Conservation (phyloP, 2,797 vertebrate species). For the Lithobates pipiens region DNA sequence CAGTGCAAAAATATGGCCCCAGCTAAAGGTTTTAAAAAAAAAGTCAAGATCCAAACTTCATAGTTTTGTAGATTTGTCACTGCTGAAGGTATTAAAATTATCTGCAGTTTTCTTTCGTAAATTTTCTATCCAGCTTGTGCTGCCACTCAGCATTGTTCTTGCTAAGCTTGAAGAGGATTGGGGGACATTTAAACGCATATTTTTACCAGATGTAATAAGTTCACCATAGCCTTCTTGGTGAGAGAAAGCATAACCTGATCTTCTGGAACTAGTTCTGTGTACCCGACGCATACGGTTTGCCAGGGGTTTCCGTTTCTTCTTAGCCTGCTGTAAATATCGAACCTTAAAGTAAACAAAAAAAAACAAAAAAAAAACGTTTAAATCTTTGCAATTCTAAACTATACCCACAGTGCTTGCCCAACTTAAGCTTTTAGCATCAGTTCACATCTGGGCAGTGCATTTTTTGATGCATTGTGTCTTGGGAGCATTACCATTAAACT, state of each 20-base stretch:
- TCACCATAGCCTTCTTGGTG: conserved; percentile 86
- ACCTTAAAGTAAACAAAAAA: conserved; percentile 72
- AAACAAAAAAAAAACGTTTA: not conserved
- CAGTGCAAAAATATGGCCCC: conserved; percentile 46
- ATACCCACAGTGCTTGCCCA: too few species aligned
- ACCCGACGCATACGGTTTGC: conserved; percentile 75
- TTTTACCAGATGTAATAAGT: conserved; percentile 86
- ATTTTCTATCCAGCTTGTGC: conserved; percentile 76
- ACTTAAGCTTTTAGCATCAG: too few species aligned
- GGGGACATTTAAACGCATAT: conserved; percentile 76
- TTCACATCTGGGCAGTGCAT: too few species aligned
- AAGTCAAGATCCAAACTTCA: conserved; percentile 63
- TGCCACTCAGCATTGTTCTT: conserved; percentile 65
- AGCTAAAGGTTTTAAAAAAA: conserved; percentile 52
- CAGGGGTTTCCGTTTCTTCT: conserved; percentile 74
- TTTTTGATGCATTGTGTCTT: too few species aligned
- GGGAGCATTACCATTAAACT: too few species aligned
- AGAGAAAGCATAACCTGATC: conserved; percentile 84
- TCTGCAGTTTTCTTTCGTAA: conserved; percentile 73
- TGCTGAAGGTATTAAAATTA: conserved; percentile 62
- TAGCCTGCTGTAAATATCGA: conserved; percentile 76
- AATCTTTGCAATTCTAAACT: not conserved
- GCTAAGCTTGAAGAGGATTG: conserved; percentile 68
- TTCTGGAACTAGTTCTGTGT: conserved; percentile 81
- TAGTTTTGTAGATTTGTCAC: conserved; percentile 66